phyloP scores from a whole-genome alignment of 1,140 invertebrate genomes.

The Akabosia matsudoensis region DNA sequence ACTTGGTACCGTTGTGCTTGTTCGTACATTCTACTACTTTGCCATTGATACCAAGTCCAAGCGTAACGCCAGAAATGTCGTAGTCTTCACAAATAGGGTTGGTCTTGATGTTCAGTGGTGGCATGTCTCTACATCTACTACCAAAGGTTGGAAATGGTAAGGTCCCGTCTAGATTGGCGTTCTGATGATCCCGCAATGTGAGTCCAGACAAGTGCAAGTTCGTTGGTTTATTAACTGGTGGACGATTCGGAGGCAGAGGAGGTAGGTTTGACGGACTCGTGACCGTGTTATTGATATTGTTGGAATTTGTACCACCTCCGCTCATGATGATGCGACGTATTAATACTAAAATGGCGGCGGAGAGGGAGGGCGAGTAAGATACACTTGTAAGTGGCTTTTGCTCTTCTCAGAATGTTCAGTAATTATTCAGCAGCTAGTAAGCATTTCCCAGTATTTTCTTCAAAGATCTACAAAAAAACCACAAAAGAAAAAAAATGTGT shows the following conservation, averaged over 20 bases:
- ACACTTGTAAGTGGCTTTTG: too few species aligned
- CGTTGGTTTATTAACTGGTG: slow-evolving; percentile 19
- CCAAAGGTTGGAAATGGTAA: neutral
- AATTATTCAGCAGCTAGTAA: too few species aligned
- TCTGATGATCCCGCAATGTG: neutral
- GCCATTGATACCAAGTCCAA: slow-evolving; percentile 97
- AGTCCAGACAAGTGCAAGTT: neutral
- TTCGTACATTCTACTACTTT: slow-evolving; percentile 79
- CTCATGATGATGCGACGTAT: slow-evolving; percentile 4
- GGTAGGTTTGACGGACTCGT: neutral
- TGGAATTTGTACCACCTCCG: neutral
- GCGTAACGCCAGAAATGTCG: slow-evolving; percentile 85
- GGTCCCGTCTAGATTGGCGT: neutral
- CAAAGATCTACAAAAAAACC: too few species aligned
- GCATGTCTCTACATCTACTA: slow-evolving; percentile 15
- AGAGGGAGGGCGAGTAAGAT: too few species aligned
- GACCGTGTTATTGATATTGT: neutral
- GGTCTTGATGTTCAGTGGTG: slow-evolving; percentile 59
- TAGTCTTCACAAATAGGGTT: slow-evolving; percentile 87
- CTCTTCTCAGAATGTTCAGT: too few species aligned
- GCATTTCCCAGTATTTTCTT: too few species aligned
- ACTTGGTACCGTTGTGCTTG: slow-evolving; percentile 67
- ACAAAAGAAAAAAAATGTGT: too few species aligned
- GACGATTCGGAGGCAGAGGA: neutral
- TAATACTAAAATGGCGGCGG: slow-evolving; percentile 1